These are phyloP conservation scores for Cancer borealis DNA, from an alignment of 2,888 invertebrate species.

Conservation along the genomic window DNA sequence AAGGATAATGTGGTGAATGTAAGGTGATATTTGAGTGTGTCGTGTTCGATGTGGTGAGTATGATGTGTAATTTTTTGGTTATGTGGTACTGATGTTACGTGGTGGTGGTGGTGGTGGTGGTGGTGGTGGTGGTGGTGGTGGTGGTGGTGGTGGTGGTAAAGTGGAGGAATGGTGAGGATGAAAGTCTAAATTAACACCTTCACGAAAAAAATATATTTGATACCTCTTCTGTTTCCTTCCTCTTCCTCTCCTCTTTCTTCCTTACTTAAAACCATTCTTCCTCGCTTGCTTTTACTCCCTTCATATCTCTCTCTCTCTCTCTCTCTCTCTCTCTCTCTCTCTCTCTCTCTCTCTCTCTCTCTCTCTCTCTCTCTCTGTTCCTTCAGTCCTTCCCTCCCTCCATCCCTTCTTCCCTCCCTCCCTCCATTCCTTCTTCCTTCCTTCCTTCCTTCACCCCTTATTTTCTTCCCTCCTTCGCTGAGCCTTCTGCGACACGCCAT, in stretches of 20 bases:
- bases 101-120: not conserved
- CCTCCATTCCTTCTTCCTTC: not conserved
- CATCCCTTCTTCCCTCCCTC: no score
- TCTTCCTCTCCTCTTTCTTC: not conserved
- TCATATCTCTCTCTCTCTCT: not conserved
- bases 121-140: not conserved
- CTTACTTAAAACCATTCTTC: not conserved
- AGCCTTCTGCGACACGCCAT: conserved; percentile 50
- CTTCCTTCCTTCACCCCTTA: not conserved
- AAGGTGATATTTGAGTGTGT: not conserved
- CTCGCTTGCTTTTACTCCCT: not conserved
- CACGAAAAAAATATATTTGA: not conserved
- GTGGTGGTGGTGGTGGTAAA: not conserved
- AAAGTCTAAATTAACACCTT: conserved; percentile 8
- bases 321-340: not conserved
- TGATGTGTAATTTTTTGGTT: no score
- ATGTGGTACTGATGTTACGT: not conserved
- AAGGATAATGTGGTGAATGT: not conserved
- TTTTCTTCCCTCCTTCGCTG: not conserved
- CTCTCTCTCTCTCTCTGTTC: not conserved
- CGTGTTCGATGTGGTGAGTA: no score
- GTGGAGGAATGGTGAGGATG: not conserved
- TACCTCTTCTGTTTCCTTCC: not conserved
- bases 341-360: not conserved
- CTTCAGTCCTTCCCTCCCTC: not conserved